Conservation (phyloP, 2,888 invertebrate species). For the Volucella inanis region DNA sequence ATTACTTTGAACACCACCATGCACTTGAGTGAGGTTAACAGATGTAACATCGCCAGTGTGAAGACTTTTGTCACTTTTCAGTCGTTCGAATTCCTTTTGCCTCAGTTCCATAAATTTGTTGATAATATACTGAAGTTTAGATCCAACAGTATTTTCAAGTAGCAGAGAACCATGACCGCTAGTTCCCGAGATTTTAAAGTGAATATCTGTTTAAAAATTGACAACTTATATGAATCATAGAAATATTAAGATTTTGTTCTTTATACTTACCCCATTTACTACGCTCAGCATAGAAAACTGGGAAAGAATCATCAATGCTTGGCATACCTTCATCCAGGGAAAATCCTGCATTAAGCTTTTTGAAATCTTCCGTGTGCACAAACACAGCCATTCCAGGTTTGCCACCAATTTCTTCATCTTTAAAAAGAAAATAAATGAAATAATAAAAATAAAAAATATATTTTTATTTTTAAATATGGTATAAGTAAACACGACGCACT, state of each 20-base stretch:
- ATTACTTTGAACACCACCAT: slow-evolving; percentile 92
- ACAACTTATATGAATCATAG: background rate
- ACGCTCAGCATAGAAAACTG: slow-evolving; percentile 87
- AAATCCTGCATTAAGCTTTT: slow-evolving; percentile 89
- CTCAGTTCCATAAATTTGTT: slow-evolving; percentile 87
- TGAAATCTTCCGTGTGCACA: slow-evolving; percentile 87
- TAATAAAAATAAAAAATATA: background rate
- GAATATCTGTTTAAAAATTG: slow-evolving; percentile 84
- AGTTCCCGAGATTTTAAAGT: slow-evolving; percentile 86
- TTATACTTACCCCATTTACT: slow-evolving; percentile 87
- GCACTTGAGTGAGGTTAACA: slow-evolving; percentile 87
- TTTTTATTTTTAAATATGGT: background rate
- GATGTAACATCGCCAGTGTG: slow-evolving; percentile 89
- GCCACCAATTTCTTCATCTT: slow-evolving; percentile 88
- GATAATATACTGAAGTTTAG: slow-evolving; percentile 87
- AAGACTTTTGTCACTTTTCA: slow-evolving; percentile 83
- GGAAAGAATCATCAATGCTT: slow-evolving; percentile 86
- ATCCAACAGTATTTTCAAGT: slow-evolving; percentile 88
- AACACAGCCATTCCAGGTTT: slow-evolving; percentile 88
- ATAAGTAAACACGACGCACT: no score
- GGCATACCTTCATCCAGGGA: slow-evolving; percentile 92
- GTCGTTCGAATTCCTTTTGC: slow-evolving; percentile 85
- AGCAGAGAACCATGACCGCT: slow-evolving; percentile 92
- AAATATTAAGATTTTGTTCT: no score
- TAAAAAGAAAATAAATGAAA: background rate